Evolutionary conservation across 2,888 invertebrate species (phyloP).

Genomic region (Himalopsyche tibetana): DNA sequence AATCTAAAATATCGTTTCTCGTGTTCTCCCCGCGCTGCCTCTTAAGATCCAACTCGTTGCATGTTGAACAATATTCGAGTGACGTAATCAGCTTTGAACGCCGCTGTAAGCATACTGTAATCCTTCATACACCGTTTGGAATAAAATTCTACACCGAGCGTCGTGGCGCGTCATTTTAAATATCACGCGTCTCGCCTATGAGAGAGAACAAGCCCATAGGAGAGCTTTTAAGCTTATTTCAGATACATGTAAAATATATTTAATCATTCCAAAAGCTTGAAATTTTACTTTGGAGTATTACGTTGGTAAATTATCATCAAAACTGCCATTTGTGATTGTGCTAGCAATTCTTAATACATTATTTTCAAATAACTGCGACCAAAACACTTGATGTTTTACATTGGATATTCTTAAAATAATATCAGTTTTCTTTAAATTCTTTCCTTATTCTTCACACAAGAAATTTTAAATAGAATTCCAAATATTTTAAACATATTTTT

Average conservation of each 20-base stretch:
- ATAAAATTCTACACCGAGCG: constrained; percentile 11
- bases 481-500: too few relatives aligned
- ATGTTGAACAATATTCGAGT: constrained; percentile 34
- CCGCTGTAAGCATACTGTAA: constrained; percentile 5
- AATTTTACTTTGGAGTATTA: not conserved
- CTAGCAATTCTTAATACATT: too few relatives aligned
- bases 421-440: too few relatives aligned
- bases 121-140: constrained; percentile 16
- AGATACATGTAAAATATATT: constrained; percentile 8
- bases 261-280: not conserved
- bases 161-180: constrained; percentile 7
- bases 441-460: too few relatives aligned
- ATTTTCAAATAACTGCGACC: too few relatives aligned
- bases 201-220: not conserved
- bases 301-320: too few relatives aligned
- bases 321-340: too few relatives aligned
- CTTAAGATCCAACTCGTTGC: constrained; percentile 16
- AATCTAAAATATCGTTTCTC: constrained; percentile 64
- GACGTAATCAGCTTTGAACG: constrained; percentile 34
- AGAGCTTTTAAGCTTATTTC: constrained; percentile 16
- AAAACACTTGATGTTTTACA: too few relatives aligned
- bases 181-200: constrained; percentile 22
- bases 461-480: too few relatives aligned
- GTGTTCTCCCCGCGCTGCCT: constrained; percentile 14
- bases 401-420: too few relatives aligned